Percentiles rank a stretch among this genome's conserved stretches.
phyloP scores from a whole-genome alignment of 2,888 invertebrate species.

The Orthonychiurus folsomi region DNA sequence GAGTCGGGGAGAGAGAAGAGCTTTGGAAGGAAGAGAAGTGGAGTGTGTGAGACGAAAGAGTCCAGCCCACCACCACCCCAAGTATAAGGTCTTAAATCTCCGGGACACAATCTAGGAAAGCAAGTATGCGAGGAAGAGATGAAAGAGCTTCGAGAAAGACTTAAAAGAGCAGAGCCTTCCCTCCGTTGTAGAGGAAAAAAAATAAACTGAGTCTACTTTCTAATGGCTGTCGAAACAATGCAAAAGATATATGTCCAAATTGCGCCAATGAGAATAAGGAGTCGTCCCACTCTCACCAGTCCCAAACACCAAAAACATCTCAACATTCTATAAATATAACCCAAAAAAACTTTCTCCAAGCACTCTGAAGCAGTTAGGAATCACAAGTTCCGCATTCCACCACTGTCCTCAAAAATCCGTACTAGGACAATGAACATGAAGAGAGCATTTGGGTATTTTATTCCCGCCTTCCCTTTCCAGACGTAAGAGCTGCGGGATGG shows the following conservation, averaged over 20 bases:
- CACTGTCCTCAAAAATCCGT: too few relatives aligned
- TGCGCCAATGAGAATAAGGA: constrained; percentile 22
- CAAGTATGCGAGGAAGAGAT: constrained; percentile 17
- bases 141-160: constrained; percentile 6
- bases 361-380: not conserved
- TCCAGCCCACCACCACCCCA: constrained; percentile 11
- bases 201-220: constrained; percentile 29
- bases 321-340: not conserved
- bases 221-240: constrained; percentile 35
- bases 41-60: not conserved
- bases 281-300: constrained; percentile 16
- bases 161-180: constrained; percentile 16
- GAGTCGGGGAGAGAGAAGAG: constrained; percentile 13
- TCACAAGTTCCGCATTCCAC: too few relatives aligned
- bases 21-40: not conserved
- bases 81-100: constrained; percentile 38
- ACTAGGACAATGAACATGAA: too few relatives aligned
- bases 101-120: constrained; percentile 29
- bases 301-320: constrained; percentile 8
- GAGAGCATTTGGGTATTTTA: not conserved
- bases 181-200: constrained; percentile 11
- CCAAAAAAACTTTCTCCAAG: not conserved
- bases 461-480: too few relatives aligned
- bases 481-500: too few relatives aligned
- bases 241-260: constrained; percentile 30